phyloP scores from a whole-genome alignment of 1,140 invertebrate species.

The Scaptomyza montana region DNA sequence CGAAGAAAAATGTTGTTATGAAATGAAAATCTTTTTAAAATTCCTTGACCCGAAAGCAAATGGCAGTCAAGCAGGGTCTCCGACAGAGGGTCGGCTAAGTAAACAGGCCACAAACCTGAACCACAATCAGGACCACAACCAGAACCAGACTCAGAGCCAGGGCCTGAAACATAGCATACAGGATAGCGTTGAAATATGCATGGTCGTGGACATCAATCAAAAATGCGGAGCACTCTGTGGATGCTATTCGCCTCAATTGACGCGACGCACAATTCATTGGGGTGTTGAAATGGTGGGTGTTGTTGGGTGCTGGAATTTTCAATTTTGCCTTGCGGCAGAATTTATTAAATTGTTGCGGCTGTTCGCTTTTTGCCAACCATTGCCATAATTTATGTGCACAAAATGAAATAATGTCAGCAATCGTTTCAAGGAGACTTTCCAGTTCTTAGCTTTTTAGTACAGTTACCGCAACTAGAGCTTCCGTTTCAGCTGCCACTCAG shows the following conservation, averaged over 20 bases:
- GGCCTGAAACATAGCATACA: slow-evolving; percentile 2
- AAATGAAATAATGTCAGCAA: slow-evolving; percentile 51
- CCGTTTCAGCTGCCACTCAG: slow-evolving; percentile 7
- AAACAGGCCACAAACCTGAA: slow-evolving; percentile 51
- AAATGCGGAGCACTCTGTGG: slow-evolving; percentile 38
- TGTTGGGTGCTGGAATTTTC: slow-evolving; percentile 60
- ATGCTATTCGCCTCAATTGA: slow-evolving; percentile 1
- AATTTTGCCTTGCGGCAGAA: slow-evolving; percentile 71
- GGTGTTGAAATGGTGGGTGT: neutral
- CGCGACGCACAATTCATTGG: slow-evolving; percentile 2
- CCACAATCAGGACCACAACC: neutral
- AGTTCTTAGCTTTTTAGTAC: neutral
- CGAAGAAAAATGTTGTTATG: slow-evolving; percentile 62
- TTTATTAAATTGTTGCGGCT: slow-evolving; percentile 78
- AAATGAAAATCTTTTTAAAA: slow-evolving; percentile 74
- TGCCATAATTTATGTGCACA: slow-evolving; percentile 70
- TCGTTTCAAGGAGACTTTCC: slow-evolving; percentile 5
- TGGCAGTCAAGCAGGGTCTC: slow-evolving; percentile 23
- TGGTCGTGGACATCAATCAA: slow-evolving; percentile 74
- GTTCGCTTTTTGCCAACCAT: slow-evolving; percentile 45
- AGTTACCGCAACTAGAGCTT: neutral
- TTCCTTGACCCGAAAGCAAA: slow-evolving; percentile 76
- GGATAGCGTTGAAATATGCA: slow-evolving; percentile 45
- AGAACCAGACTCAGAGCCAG: neutral
- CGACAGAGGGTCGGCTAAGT: slow-evolving; percentile 44